Base-by-base conservation (phyloP, 2,797 vertebrate species). In the Florisuga fusca region DNA sequence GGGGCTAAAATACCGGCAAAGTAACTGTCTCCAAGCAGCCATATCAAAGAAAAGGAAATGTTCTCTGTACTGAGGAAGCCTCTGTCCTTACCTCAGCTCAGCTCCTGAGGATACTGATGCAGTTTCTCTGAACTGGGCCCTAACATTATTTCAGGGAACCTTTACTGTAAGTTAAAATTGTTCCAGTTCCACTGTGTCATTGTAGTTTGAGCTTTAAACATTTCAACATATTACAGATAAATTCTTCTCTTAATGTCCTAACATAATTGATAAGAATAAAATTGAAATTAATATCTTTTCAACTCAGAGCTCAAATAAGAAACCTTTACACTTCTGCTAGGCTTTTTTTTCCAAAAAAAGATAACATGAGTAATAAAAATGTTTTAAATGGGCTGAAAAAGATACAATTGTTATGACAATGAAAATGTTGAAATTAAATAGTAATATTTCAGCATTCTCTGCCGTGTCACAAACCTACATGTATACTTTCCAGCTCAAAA, bases 331-430 rank as follows among this genome's bases (percentile, higher is more conserved):
- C 15, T 80, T 63, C 73, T 57, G 80, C n/a, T 19, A 48, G 43
- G 50, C 36, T 19, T 46, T 51, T 84, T 84, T 91, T 63, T 26
- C 22, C 45, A 19, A 46, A 46, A 46, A 46, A 46, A 46, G 46
- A 11, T 46, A 46, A 46, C 46, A 46, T 46, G 46, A 93, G 66
- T 82, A 91, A 89, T 48, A 17, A 72, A 94, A 91, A 86, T 48
- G 76, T 78, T 87, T 91, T 57, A 84, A 90, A 86, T 72, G 41
- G 55, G 6, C 48, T 86, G 63, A 75, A 91, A 96, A 91, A 82
- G 64, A 55, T 18, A 64, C 53, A 63, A 33, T 69, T 91, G 45
- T 67, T 53, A 27, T 20, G 33, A 67, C 6, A 86, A 20, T 63
- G n/a, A 73, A 89, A 88, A 26, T 41, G 19, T 50, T 86, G 23